Evolutionary conservation across 2,113 vertebrate genomes (phyloP).

Genomic region (Mormyrus iriodes): DNA sequence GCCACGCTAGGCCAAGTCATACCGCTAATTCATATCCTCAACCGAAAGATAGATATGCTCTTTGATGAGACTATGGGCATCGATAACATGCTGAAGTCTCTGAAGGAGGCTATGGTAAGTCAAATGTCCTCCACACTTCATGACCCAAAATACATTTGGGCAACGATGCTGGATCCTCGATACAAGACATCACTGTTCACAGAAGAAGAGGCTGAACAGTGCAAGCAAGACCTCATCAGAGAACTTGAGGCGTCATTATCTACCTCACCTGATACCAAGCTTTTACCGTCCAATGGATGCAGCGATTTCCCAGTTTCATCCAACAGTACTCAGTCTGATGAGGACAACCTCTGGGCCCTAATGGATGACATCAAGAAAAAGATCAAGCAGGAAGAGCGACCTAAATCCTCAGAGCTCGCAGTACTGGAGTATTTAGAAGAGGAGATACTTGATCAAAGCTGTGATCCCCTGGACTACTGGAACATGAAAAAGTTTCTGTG

Average conservation of each 20-base stretch:
- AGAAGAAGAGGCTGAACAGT: constrained; percentile 87
- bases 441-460: constrained; percentile 93
- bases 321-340: constrained; percentile 51
- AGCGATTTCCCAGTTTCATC: constrained; percentile 57
- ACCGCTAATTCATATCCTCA: constrained; percentile 93
- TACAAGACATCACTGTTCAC: constrained; percentile 94
- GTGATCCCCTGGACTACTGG: constrained; percentile 95
- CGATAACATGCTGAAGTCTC: constrained; percentile 87
- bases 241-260: constrained; percentile 81
- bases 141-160: constrained; percentile 83
- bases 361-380: constrained; percentile 79
- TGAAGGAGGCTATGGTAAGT: constrained; percentile 89
- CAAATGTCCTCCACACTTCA: constrained; percentile 77
- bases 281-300: constrained; percentile 69
- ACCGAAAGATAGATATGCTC: constrained; percentile 85
- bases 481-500: constrained; percentile 87
- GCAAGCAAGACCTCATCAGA: constrained; percentile 84
- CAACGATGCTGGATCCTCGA: constrained; percentile 90
- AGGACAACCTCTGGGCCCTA: constrained; percentile 86
- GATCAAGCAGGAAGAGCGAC: constrained; percentile 70
- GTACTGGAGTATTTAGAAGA: constrained; percentile 92
- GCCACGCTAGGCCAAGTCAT: constrained; percentile 93
- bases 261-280: constrained; percentile 72
- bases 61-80: constrained; percentile 95
- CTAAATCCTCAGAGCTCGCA: constrained; percentile 76